A percentile compares a stretch with the other conserved stretches of the same genome.
Evolutionary conservation across 2,888 invertebrate species (phyloP).

Genomic region (Stenolophus ochropezus): DNA sequence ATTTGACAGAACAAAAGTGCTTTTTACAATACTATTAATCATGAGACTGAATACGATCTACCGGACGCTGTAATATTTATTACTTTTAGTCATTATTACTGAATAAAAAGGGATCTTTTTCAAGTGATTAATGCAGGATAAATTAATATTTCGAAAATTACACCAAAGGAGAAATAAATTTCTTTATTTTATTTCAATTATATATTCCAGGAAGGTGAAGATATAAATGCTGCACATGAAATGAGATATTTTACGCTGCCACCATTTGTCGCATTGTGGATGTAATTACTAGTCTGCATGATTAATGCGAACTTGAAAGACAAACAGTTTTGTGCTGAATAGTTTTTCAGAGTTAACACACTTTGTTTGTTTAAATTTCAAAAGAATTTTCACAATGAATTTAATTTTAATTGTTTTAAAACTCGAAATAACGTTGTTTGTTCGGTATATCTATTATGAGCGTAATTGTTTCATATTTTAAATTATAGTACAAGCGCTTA

Average conservation of each 20-base stretch:
- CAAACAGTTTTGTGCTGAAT: background rate
- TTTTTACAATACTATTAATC: conserved; percentile 53
- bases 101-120: background rate
- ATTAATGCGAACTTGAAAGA: conserved; percentile 35
- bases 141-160: conserved; percentile 34
- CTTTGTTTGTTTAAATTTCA: background rate
- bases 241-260: background rate
- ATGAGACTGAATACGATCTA: conserved; percentile 27
- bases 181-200: conserved; percentile 22
- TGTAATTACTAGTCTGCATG: conserved; percentile 17
- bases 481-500: too few species aligned
- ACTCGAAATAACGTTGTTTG: background rate
- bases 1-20: conserved; percentile 55
- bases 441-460: background rate
- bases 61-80: conserved; percentile 48
- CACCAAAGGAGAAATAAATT: background rate
- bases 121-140: conserved; percentile 35
- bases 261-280: conserved; percentile 6
- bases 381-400: background rate
- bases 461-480: background rate
- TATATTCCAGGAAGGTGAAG: background rate
- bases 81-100: conserved; percentile 54
- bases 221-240: background rate
- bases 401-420: background rate
- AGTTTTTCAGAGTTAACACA: background rate